Evolutionary conservation across 2,113 vertebrate species (phyloP).

Genomic region (Grammomys surdaster): DNA sequence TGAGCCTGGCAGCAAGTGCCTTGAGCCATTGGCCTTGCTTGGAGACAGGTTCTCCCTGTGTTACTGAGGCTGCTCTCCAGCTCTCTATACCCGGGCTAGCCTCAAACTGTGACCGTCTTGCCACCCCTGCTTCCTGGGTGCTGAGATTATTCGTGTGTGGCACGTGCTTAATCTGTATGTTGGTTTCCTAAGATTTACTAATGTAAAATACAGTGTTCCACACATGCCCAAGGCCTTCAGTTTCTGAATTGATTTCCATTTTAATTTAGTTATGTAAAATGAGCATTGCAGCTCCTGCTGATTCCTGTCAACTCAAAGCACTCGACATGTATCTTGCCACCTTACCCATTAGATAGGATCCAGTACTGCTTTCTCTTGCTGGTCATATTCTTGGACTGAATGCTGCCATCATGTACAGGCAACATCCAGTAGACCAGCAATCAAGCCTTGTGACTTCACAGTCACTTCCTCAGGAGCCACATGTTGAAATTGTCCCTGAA

Average conservation of each 20-base stretch:
- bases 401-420: background rate
- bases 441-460: background rate
- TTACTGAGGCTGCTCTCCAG: background rate
- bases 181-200: constrained; percentile 22
- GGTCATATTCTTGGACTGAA: background rate
- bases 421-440: background rate
- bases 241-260: background rate
- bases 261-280: background rate
- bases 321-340: background rate
- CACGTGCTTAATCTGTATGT: background rate
- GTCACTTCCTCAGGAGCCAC: background rate
- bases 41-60: background rate
- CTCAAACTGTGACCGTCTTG: too few relatives aligned
- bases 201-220: background rate
- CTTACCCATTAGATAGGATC: background rate
- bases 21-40: background rate
- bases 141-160: background rate
- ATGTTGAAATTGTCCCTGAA: background rate
- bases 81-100: background rate
- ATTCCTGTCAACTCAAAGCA: background rate
- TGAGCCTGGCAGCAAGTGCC: background rate
- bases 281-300: background rate
- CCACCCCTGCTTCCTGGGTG: background rate
- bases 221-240: background rate
- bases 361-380: background rate